These are phyloP conservation scores for Romanogobio albipinnatus DNA, from an alignment of 2,113 vertebrate species.

Conservation along the genomic window DNA sequence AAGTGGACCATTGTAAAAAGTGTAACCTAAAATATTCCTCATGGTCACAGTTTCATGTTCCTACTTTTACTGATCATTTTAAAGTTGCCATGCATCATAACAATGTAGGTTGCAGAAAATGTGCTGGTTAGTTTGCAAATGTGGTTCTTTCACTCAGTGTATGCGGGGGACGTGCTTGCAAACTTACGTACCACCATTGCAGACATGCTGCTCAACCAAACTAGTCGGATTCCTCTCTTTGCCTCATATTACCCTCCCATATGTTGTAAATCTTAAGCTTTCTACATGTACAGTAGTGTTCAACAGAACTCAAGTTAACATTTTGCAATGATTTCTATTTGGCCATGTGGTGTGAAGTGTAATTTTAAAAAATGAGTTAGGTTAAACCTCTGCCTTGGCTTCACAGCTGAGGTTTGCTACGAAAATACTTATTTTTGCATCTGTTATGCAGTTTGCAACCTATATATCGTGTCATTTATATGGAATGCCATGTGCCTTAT, in stretches of 20 bases:
- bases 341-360: background rate
- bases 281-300: background rate
- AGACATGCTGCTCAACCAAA: constrained; percentile 45
- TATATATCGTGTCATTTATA: background rate
- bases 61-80: background rate
- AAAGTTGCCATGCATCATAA: background rate
- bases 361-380: background rate
- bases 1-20: no score
- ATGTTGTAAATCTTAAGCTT: background rate
- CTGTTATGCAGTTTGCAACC: background rate
- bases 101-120: background rate
- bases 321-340: background rate
- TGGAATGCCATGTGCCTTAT: background rate
- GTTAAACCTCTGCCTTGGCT: background rate
- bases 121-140: background rate
- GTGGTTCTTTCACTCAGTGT: background rate
- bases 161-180: background rate
- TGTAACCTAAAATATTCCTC: background rate
- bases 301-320: background rate
- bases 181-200: background rate
- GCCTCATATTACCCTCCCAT: background rate
- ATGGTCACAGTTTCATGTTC: background rate
- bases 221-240: constrained; percentile 42
- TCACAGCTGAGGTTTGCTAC: background rate
- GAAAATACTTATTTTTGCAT: background rate